Evolutionary conservation across 2,113 vertebrate species (phyloP).

Genomic region (Agapornis roseicollis): DNA sequence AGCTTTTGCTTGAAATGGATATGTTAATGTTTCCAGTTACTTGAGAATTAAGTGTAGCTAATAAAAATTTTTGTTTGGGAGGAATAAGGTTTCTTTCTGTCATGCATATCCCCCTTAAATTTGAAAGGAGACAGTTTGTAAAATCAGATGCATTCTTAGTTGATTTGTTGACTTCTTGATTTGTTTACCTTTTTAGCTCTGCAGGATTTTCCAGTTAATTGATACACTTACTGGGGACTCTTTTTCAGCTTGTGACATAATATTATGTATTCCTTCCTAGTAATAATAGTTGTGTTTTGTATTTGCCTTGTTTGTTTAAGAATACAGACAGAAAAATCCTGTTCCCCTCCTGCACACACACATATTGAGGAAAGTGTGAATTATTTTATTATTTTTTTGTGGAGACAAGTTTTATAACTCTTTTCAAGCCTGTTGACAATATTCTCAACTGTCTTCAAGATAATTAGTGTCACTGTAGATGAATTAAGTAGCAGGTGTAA

Average conservation of each 20-base stretch:
- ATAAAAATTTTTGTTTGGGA: not conserved
- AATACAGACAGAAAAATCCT: not conserved
- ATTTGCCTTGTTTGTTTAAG: constrained; percentile 3
- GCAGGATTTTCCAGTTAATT: constrained; percentile 38
- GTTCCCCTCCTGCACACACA: not conserved
- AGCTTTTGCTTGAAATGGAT: constrained; percentile 35
- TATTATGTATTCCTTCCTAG: not conserved
- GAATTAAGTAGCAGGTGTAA: not conserved
- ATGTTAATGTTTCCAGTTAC: constrained; percentile 1
- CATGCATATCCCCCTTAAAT: not conserved
- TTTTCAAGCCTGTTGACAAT: not conserved
- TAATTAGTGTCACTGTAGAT: not conserved
- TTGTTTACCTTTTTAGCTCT: constrained; percentile 45
- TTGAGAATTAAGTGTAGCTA: not conserved
- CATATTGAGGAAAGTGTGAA: not conserved
- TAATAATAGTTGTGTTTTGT: not conserved
- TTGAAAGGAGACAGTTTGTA: not conserved
- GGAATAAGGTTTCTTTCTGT: not conserved
- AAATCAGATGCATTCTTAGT: not conserved
- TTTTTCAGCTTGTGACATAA: constrained; percentile 16
- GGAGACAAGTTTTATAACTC: not conserved
- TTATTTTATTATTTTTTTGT: not conserved
- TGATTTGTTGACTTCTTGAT: constrained; percentile 28
- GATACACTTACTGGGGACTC: not conserved
- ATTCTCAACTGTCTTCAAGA: not conserved